phyloP scores from a whole-genome alignment of 2,797 vertebrate species.

The Chaunax sp. region DNA sequence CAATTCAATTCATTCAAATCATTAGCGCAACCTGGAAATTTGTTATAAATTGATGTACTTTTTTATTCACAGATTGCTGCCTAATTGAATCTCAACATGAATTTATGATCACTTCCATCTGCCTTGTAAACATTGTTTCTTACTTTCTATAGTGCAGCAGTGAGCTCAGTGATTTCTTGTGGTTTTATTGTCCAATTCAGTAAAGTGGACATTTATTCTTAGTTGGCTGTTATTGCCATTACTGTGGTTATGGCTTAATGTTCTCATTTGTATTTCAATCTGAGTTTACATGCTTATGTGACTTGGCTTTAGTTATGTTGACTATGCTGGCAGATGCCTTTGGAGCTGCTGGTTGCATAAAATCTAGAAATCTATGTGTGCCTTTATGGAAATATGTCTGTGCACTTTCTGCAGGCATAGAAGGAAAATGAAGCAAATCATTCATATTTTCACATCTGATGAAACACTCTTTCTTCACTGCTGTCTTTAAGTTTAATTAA shows the following conservation, averaged over 20 bases:
- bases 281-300: constrained; percentile 6
- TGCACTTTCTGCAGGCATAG: not conserved
- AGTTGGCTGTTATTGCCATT: constrained; percentile 9
- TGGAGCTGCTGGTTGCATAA: constrained; percentile 4
- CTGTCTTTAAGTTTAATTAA: constrained; percentile 30
- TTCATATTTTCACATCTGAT: constrained; percentile 31
- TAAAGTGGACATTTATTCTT: constrained; percentile 29
- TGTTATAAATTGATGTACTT: not conserved
- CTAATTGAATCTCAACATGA: constrained; percentile 3
- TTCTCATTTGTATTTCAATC: constrained; percentile 21
- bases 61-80: not conserved
- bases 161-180: constrained; percentile 18
- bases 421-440: not conserved
- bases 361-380: constrained; percentile 8
- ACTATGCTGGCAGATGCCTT: not conserved
- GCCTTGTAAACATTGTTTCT: not conserved
- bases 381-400: not conserved
- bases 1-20: not conserved
- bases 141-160: constrained; percentile 1
- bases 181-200: constrained; percentile 40
- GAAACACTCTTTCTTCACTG: not conserved
- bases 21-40: too few relatives aligned
- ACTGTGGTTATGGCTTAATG: constrained; percentile 12
- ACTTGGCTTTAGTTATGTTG: constrained; percentile 15
- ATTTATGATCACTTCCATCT: not conserved